Evolutionary conservation across 92 coral and sea anemone genomes (phyloP), one percentile per base, ranked within the genome.

Genomic region (Anthopleura xanthogrammica): DNA sequence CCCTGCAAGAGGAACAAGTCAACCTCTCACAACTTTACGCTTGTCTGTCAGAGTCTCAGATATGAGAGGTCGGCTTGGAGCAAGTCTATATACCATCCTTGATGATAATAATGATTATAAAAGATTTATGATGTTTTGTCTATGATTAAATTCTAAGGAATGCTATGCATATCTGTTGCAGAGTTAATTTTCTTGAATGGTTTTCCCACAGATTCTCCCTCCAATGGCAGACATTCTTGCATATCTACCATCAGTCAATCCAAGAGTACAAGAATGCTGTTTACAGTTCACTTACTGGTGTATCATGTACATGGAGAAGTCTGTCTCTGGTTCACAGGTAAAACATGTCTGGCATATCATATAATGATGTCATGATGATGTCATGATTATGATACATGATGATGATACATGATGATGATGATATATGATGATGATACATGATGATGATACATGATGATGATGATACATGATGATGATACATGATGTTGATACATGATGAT

Each of bases 251-350:
- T 82, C 91, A 55, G 85, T 96, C 36, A 96, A 96, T 78, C 98
- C 95, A 16, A 90, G 91, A 12, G 98, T 94, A 54, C 97, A 94
- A 78, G 91, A 90, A 52, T 94, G 96, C n/a, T 91, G 97, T 58
- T 81, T 96, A 84, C 97, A 94, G 90, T 96, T 96, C 48, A 94
- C 97, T 5, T 94, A 96, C 92, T 96, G 96, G 90, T 91, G 92
- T 70, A 88, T 96, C 65, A 89, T 94, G 75, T 94, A 84, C 84
- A 94, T 96, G 91, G 99, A 96, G 68, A 95, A 94, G 76, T 92
- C 98, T 58, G 87, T 92, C 24, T 92, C 94, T 24, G 98, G 93
- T 3, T 90, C 98, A 12, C 98, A 96, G 99, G 99, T 96, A 85
- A 3, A 13, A 68, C 2, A 24, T 68, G 74, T 5, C 24, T 62